phyloP scores from a whole-genome alignment of 2,888 invertebrate species.

The Slavum lentiscoides region DNA sequence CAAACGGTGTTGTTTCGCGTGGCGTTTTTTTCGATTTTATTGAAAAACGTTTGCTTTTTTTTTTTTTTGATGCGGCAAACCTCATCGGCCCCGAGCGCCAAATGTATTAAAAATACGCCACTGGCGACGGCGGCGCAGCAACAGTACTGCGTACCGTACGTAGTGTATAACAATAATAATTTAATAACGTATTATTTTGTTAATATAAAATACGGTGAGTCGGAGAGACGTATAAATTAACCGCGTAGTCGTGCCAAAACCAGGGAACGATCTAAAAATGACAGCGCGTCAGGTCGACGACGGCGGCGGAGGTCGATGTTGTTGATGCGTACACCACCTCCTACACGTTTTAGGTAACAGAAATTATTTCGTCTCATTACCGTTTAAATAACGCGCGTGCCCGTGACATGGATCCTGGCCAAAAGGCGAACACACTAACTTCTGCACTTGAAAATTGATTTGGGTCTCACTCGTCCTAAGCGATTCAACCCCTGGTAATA shows the following conservation, averaged over 20 bases:
- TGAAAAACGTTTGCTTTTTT: too few relatives aligned
- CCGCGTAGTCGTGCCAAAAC: slow-evolving; percentile 36
- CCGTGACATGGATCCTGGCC: slow-evolving; percentile 46
- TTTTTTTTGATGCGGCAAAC: too few relatives aligned
- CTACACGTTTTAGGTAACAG: slow-evolving; percentile 30
- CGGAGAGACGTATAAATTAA: slow-evolving; percentile 21
- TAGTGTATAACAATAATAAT: background rate
- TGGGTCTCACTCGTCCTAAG: slow-evolving; percentile 42
- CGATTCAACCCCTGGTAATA: slow-evolving; percentile 24
- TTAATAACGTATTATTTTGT: background rate
- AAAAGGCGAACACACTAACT: slow-evolving; percentile 38
- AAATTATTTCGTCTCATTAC: slow-evolving; percentile 53
- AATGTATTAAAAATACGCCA: too few relatives aligned
- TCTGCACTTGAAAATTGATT: slow-evolving; percentile 52
- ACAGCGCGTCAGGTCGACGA: slow-evolving; percentile 35
- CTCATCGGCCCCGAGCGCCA: too few relatives aligned
- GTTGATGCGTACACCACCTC: slow-evolving; percentile 15
- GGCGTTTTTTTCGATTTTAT: too few relatives aligned
- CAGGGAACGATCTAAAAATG: slow-evolving; percentile 45
- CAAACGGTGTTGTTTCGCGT: too few relatives aligned
- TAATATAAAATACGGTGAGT: too few relatives aligned
- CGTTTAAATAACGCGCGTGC: slow-evolving; percentile 28
- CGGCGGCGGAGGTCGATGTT: slow-evolving; percentile 2
- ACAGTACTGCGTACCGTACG: too few relatives aligned
- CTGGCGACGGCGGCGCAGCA: too few relatives aligned